Base-by-base conservation (phyloP, 2,888 invertebrate genomes). In the Athetis lepigone region DNA sequence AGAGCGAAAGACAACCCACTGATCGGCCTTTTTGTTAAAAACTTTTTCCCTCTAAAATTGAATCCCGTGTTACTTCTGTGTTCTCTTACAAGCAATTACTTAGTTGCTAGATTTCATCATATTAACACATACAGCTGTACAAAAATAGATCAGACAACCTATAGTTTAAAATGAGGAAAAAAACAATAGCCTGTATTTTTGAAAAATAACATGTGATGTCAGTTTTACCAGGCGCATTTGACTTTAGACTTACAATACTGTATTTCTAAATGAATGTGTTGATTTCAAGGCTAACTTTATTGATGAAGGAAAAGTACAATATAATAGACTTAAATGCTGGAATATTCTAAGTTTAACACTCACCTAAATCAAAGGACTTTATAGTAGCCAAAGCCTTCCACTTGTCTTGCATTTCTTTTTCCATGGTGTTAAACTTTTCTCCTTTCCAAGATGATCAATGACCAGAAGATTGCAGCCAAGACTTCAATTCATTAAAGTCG, bases 361-460 rank as follows among this genome's bases (percentile, higher is more conserved):
- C 83, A 94, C 94, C 94, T 80, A 92, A 85, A 83, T 94, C 95
- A 75, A 95, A 95, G n/a, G 92, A 85, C 83, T 94, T 94, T 8
- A 94, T 86, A 1, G 95, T 95, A 21, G 93, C 88, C 60, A 95
- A 84, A 60, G 92, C 88, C 62, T 93, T 92, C 95, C 95, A 95
- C 79, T 92, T 93, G 61, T 90, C 88, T 50, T 88, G 79, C 63
- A 87, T 88, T 54, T 84, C 84, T 75, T 85, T 89, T 63, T 92
- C 90, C 94, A 94, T 94, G 58, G 57, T 79, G 19, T 39, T 65
- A 58, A 66, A 64, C 19, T 57, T 73, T 29, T 43, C 19, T 18
- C 8, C 8, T 54, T 39, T 19, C 16, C 13, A 25, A 39, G 51
- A 54, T 42, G 21, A 27, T 81, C 61, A 80, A 69, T 81, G 77